Evolutionary conservation across 2,113 vertebrate genomes (phyloP).

Genomic region (Anolis sagrei): DNA sequence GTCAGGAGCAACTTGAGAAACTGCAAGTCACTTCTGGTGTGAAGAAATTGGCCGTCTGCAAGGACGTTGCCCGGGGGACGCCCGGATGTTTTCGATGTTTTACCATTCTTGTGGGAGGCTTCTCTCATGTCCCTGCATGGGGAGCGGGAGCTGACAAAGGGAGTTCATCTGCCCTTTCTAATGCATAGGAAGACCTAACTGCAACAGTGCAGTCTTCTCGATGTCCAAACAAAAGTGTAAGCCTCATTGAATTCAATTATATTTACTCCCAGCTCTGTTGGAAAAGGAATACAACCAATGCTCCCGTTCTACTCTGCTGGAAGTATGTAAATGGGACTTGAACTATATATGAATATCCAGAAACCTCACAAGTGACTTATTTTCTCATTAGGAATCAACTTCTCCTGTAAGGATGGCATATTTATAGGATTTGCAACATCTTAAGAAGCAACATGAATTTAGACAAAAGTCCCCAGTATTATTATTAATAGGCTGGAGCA

Average conservation of each 20-base stretch:
- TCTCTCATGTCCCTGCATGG: no score
- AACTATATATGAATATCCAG: no score
- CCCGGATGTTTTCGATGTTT: no score
- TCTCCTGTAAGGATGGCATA: neutral
- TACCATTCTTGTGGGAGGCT: no score
- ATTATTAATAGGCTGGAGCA: constrained; percentile 3
- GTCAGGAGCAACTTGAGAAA: no score
- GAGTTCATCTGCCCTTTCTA: no score
- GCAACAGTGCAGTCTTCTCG: neutral
- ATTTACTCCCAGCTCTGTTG: neutral
- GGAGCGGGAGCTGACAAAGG: no score
- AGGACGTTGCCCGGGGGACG: no score
- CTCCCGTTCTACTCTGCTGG: no score
- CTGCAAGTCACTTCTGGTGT: no score
- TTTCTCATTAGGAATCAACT: constrained; percentile 24
- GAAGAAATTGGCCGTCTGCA: no score
- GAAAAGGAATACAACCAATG: no score
- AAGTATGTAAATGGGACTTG: neutral
- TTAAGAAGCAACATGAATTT: neutral
- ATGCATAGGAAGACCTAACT: neutral
- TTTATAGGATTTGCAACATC: neutral
- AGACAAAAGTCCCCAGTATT: neutral
- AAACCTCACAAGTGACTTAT: neutral
- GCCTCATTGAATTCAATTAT: neutral
- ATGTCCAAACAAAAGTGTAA: neutral